These are phyloP conservation scores for Orthonychiurus folsomi DNA, from an alignment of 2,888 invertebrate genomes.

Conservation along the genomic window DNA sequence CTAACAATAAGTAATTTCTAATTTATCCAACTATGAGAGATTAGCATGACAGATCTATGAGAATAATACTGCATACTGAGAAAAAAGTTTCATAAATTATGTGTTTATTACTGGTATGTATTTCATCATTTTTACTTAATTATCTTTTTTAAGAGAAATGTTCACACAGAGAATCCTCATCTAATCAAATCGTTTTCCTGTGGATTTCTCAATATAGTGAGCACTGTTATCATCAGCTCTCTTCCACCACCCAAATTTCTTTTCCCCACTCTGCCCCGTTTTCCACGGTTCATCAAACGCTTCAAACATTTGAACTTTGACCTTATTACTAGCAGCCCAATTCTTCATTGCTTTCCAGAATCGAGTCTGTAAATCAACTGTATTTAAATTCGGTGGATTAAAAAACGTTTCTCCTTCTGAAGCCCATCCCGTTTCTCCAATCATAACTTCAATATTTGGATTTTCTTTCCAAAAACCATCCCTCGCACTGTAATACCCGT, in stretches of 20 bases:
- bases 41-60: too few species aligned
- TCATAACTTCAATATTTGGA: slow-evolving; percentile 30
- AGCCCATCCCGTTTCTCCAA: slow-evolving; percentile 40
- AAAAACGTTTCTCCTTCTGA: slow-evolving; percentile 29
- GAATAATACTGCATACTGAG: too few species aligned
- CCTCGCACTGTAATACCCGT: slow-evolving; percentile 30
- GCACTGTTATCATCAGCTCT: slow-evolving; percentile 22
- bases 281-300: slow-evolving; percentile 40
- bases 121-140: too few species aligned
- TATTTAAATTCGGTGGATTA: slow-evolving; percentile 28
- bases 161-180: too few species aligned
- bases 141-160: too few species aligned
- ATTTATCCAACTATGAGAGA: too few species aligned
- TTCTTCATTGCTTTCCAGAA: slow-evolving; percentile 34
- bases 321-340: slow-evolving; percentile 20
- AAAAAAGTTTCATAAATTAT: too few species aligned
- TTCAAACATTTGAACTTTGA: slow-evolving; percentile 39
- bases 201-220: slow-evolving; percentile 32
- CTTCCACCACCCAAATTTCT: slow-evolving; percentile 37
- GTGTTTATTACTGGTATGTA: too few species aligned
- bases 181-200: slow-evolving; percentile 20
- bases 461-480: slow-evolving; percentile 32
- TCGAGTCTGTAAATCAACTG: slow-evolving; percentile 21
- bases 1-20: too few species aligned
- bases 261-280: slow-evolving; percentile 23